These are phyloP conservation scores for Steromphala cineraria DNA, from an alignment of 2,888 invertebrate genomes.

Conservation along the genomic window DNA sequence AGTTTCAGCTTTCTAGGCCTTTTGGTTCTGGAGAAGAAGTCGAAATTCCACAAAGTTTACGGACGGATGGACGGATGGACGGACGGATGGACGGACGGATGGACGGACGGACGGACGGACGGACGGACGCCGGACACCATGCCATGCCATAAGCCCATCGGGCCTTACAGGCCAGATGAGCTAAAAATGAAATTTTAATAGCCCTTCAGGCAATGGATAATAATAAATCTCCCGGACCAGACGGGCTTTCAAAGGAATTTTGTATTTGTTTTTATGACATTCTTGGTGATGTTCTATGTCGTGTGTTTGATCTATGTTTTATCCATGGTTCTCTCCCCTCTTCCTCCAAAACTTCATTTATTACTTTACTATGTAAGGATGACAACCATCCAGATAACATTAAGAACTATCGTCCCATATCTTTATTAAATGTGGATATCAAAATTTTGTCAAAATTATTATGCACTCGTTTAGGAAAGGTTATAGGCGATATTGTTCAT, in stretches of 20 bases:
- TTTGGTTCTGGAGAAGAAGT: too few species aligned
- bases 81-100: too few species aligned
- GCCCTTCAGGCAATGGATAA: slow-evolving; percentile 32
- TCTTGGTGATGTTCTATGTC: slow-evolving; percentile 26
- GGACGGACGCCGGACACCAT: too few species aligned
- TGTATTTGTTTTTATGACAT: slow-evolving; percentile 31
- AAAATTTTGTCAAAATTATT: slow-evolving; percentile 46
- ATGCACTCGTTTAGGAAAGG: slow-evolving; percentile 32
- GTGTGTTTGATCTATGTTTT: slow-evolving; percentile 25
- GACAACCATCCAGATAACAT: slow-evolving; percentile 25
- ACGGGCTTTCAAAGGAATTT: slow-evolving; percentile 44
- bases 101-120: too few species aligned
- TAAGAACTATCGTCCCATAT: slow-evolving; percentile 46
- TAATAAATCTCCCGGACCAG: slow-evolving; percentile 40
- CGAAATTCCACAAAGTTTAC: too few species aligned
- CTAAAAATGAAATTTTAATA: not conserved
- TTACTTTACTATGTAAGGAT: slow-evolving; percentile 44
- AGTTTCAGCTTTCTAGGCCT: too few species aligned
- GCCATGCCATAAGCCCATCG: too few species aligned
- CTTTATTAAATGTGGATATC: slow-evolving; percentile 44
- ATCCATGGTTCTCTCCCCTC: slow-evolving; percentile 21
- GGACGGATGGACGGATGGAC: too few species aligned
- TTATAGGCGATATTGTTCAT: slow-evolving; percentile 35
- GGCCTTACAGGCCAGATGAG: too few species aligned
- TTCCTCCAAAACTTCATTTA: slow-evolving; percentile 26